A percentile compares a stretch with the other conserved stretches of the same genome.
Evolutionary conservation across 2,797 vertebrate species (phyloP).

Genomic region (Lepilemur septentrionalis): DNA sequence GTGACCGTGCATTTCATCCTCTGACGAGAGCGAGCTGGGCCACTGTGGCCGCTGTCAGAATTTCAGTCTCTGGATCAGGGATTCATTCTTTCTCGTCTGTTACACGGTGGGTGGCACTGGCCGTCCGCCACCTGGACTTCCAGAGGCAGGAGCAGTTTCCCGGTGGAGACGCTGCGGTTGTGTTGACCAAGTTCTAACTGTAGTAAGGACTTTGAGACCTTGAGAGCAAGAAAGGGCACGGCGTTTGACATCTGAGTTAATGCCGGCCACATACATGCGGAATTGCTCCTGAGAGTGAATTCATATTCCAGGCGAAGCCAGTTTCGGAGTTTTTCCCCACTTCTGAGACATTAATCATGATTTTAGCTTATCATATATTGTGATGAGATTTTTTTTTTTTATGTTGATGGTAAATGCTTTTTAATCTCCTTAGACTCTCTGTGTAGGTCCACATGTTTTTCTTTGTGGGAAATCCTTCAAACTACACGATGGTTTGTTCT

Average conservation of each 20-base stretch:
- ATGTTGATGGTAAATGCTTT: background rate
- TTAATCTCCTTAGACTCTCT: accelerated
- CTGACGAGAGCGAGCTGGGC: background rate
- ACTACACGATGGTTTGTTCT: accelerated
- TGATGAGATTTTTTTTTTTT: background rate
- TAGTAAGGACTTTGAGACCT: background rate
- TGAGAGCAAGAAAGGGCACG: background rate
- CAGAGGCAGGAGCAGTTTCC: background rate
- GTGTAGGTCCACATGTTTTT: background rate
- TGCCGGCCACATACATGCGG: accelerated
- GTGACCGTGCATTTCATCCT: background rate
- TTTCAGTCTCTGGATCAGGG: background rate
- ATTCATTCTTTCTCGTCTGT: background rate
- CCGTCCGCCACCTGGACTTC: background rate
- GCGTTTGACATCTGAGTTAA: accelerated
- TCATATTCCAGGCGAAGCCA: accelerated
- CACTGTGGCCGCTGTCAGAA: background rate
- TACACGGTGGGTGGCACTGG: background rate
- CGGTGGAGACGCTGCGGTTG: background rate
- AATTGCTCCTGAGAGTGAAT: accelerated
- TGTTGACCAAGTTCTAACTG: background rate
- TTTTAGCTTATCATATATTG: background rate
- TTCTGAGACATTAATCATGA: background rate
- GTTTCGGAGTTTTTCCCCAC: background rate
- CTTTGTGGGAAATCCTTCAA: too few relatives aligned